phyloP scores from a whole-genome alignment of 1,140 invertebrate genomes.

The Scaptomyza hsui region DNA sequence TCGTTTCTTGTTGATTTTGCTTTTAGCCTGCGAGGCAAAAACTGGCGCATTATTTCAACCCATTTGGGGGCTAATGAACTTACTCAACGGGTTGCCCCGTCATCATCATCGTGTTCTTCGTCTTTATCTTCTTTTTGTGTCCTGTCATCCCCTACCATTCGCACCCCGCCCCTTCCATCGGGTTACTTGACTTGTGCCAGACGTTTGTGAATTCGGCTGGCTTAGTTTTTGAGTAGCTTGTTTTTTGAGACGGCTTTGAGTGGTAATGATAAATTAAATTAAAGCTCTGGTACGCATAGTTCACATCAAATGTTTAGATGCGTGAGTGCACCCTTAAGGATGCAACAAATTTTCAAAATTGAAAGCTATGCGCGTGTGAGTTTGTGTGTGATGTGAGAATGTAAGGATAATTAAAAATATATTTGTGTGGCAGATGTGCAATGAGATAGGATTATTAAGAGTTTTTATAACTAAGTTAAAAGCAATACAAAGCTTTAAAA shows the following conservation, averaged over 20 bases:
- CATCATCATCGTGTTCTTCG: slow-evolving; percentile 5
- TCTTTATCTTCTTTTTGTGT: too few species aligned
- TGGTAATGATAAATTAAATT: slow-evolving; percentile 71
- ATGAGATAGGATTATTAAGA: too few species aligned
- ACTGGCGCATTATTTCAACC: slow-evolving; percentile 72
- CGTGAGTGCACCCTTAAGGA: slow-evolving; percentile 13
- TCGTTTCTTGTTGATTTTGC: slow-evolving; percentile 55
- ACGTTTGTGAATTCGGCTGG: slow-evolving; percentile 44
- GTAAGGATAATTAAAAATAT: not conserved
- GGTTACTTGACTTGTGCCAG: slow-evolving; percentile 60
- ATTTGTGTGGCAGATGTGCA: not conserved
- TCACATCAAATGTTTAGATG: slow-evolving; percentile 9
- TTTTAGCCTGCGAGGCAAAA: slow-evolving; percentile 41
- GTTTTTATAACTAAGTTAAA: too few species aligned
- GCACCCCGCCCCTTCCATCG: not conserved
- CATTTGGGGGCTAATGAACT: slow-evolving; percentile 81
- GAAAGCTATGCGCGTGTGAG: not conserved
- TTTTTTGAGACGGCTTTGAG: slow-evolving; percentile 42
- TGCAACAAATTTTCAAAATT: slow-evolving; percentile 20
- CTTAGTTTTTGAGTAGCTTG: slow-evolving; percentile 58
- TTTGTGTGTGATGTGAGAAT: not conserved
- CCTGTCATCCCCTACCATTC: too few species aligned
- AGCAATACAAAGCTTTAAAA: too few species aligned
- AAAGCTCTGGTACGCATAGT: slow-evolving; percentile 23
- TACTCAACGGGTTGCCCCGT: slow-evolving; percentile 42